These are phyloP conservation scores for Entomobrya multifasciata DNA, from an alignment of 2,888 invertebrate species.

Conservation along the genomic window DNA sequence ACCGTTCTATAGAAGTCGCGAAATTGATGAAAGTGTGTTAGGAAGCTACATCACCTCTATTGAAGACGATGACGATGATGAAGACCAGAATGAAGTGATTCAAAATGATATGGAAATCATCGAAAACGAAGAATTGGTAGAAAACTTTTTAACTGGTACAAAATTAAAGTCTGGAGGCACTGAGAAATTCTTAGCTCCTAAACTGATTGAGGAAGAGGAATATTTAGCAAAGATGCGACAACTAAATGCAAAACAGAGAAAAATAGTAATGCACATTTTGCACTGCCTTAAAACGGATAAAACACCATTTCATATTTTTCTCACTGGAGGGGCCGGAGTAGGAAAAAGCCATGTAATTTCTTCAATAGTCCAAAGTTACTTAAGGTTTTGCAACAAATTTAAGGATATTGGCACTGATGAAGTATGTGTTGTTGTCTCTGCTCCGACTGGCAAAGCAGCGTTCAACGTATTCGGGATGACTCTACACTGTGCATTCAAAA, in stretches of 20 bases:
- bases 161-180: too few relatives aligned
- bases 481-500: conserved; percentile 77
- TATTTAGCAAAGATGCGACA: conserved; percentile 56
- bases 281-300: conserved; percentile 65
- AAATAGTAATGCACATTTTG: conserved; percentile 69
- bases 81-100: background rate
- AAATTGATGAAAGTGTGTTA: too few relatives aligned
- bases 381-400: conserved; percentile 22
- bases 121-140: background rate
- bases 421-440: conserved; percentile 57
- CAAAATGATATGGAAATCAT: conserved; percentile 26
- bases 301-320: conserved; percentile 78
- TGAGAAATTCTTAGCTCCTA: background rate
- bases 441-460: conserved; percentile 79
- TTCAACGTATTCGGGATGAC: conserved; percentile 79
- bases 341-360: conserved; percentile 80
- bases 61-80: conserved; percentile 11
- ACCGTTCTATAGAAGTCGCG: too few relatives aligned
- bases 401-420: conserved; percentile 30
- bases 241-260: conserved; percentile 74
- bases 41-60: too few relatives aligned
- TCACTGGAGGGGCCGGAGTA: conserved; percentile 80
- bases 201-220: background rate
- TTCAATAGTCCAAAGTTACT: conserved; percentile 71
- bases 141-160: background rate